These are phyloP conservation scores for Digitonthophagus gazella DNA, from an alignment of 2,888 invertebrate species.

Conservation along the genomic window DNA sequence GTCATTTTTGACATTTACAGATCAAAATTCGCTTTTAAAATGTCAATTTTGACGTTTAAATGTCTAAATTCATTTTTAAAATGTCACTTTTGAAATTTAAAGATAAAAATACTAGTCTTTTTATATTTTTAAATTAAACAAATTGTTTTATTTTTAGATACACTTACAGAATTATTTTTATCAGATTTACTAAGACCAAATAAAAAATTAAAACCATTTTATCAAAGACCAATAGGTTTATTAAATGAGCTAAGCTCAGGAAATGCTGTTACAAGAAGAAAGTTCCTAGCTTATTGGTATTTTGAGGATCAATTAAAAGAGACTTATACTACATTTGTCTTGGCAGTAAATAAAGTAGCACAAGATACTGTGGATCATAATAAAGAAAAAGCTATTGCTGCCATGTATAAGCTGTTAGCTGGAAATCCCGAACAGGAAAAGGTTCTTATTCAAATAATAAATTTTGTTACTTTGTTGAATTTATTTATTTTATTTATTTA, in stretches of 20 bases:
- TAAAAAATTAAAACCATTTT: constrained; percentile 64
- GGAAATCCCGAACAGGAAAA: constrained; percentile 84
- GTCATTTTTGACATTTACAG: no score
- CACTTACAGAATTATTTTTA: constrained; percentile 74
- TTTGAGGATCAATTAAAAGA: constrained; percentile 88
- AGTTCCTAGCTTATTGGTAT: constrained; percentile 75
- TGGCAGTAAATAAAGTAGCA: constrained; percentile 68
- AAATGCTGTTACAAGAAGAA: constrained; percentile 64
- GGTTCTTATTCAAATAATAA: constrained; percentile 49
- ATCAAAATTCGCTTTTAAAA: no score
- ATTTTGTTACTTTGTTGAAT: neutral
- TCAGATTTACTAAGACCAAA: constrained; percentile 67
- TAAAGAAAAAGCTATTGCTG: constrained; percentile 75
- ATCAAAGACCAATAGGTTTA: constrained; percentile 60
- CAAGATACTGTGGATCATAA: constrained; percentile 78
- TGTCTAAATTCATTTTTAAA: no score
- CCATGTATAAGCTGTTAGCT: constrained; percentile 72
- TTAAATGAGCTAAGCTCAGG: constrained; percentile 61
- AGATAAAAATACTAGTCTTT: neutral
- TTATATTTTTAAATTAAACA: no score
- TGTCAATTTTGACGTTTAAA: no score
- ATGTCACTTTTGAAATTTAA: no score
- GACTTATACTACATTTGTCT: constrained; percentile 63
- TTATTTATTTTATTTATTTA: constrained; percentile 8
- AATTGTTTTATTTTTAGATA: constrained; percentile 58